phyloP scores from a whole-genome alignment of 1,140 invertebrate species.

The Asobara japonica region DNA sequence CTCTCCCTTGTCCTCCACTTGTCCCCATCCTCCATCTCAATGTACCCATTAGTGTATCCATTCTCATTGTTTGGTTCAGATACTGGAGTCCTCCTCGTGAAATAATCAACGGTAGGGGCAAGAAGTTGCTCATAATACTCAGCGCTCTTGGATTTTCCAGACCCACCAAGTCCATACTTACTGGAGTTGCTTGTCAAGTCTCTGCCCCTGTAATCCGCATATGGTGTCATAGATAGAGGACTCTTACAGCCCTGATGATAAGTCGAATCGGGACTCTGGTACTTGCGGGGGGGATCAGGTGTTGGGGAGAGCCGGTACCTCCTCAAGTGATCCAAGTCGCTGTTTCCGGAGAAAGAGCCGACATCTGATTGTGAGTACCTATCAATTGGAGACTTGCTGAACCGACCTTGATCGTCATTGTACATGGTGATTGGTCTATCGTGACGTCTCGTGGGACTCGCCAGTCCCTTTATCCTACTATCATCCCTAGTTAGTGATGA shows the following conservation, averaged over 20 bases:
- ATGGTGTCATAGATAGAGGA: constrained; percentile 26
- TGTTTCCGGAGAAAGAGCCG: constrained; percentile 45
- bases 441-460: constrained; percentile 39
- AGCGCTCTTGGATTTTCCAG: constrained; percentile 51
- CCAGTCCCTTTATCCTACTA: constrained; percentile 38
- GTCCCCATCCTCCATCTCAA: constrained; percentile 34
- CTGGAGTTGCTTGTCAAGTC: constrained; percentile 43
- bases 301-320: constrained; percentile 52
- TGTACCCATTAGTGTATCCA: constrained; percentile 47
- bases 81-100: constrained; percentile 38
- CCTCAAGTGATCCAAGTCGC: constrained; percentile 53
- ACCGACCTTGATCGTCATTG: constrained; percentile 41
- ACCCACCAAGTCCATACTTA: constrained; percentile 48
- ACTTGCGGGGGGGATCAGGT: constrained; percentile 49
- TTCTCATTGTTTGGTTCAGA: constrained; percentile 48
- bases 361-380: constrained; percentile 51
- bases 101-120: constrained; percentile 51
- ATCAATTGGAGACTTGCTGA: constrained; percentile 52
- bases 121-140: constrained; percentile 62
- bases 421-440: constrained; percentile 53
- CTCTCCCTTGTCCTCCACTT: constrained; percentile 44
- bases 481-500: constrained; percentile 41
- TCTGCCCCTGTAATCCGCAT: constrained; percentile 26
- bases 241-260: constrained; percentile 43
- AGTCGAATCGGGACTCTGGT: constrained; percentile 49